Percentiles rank a stretch among this genome's conserved stretches.
Evolutionary conservation across 2,797 vertebrate genomes (phyloP).

Genomic region (Enteromius radiatus): DNA sequence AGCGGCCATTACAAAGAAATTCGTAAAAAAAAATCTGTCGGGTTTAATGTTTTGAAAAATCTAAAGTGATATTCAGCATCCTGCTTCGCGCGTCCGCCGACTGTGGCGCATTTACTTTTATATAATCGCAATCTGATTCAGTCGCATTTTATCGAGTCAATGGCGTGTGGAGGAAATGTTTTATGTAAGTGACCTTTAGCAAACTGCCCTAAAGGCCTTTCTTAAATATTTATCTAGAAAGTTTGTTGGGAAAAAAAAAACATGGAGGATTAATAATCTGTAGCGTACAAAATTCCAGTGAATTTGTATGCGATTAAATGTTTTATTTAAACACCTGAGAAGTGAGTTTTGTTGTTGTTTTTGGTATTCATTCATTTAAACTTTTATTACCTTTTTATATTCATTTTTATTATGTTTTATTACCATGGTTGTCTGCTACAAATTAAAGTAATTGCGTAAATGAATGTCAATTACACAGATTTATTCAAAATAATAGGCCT

Average conservation of each 20-base stretch:
- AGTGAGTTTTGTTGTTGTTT: background rate
- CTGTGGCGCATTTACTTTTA: constrained; percentile 68
- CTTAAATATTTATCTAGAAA: background rate
- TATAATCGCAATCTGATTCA: constrained; percentile 66
- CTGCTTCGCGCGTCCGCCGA: constrained; percentile 49
- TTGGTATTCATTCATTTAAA: background rate
- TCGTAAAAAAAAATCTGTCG: constrained; percentile 35
- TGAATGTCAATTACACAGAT: background rate
- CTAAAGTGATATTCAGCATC: constrained; percentile 64
- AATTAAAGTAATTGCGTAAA: background rate
- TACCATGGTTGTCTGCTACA: background rate
- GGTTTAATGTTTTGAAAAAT: constrained; percentile 40
- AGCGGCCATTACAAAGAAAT: constrained; percentile 47
- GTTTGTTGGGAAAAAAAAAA: background rate
- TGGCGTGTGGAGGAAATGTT: background rate
- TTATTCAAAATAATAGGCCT: background rate
- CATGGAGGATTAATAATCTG: no score
- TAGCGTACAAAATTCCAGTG: background rate
- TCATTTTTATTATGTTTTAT: background rate
- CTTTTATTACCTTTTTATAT: background rate
- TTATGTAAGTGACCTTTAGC: background rate
- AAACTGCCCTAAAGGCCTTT: background rate
- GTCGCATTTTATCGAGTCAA: constrained; percentile 12
- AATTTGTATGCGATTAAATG: background rate
- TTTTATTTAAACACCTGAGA: background rate